phyloP scores from a whole-genome alignment of 1,140 invertebrate species.

The Calliopsis andreniformis region DNA sequence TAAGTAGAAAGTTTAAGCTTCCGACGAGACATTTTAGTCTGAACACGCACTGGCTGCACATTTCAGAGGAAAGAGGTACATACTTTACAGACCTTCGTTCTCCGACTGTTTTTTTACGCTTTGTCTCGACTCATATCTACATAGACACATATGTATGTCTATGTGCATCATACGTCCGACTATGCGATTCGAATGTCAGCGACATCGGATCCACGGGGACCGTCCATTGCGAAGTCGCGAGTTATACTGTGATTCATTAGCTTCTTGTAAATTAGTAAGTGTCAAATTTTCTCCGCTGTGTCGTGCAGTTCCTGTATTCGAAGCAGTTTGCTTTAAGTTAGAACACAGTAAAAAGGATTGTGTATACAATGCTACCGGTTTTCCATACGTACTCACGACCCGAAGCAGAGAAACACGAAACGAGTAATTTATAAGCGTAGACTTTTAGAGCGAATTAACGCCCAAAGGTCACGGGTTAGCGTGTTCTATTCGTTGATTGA shows the following conservation, averaged over 20 bases:
- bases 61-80: too few species aligned
- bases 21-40: too few species aligned
- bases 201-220: not conserved
- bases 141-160: too few species aligned
- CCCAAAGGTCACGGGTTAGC: conserved; percentile 57
- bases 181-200: not conserved
- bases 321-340: not conserved
- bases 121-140: too few species aligned
- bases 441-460: conserved; percentile 59
- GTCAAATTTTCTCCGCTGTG: conserved; percentile 41
- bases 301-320: conserved; percentile 52
- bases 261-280: conserved; percentile 60
- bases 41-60: too few species aligned
- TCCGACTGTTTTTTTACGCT: too few species aligned
- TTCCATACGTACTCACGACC: not conserved
- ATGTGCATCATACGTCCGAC: not conserved
- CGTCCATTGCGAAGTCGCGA: not conserved
- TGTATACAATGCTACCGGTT: not conserved
- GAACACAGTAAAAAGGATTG: not conserved
- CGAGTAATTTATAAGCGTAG: conserved; percentile 14
- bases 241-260: conserved; percentile 48
- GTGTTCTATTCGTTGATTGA: conserved; percentile 67
- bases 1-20: too few species aligned
- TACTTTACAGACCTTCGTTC: too few species aligned
- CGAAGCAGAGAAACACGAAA: not conserved